Evolutionary conservation across 2,113 vertebrate genomes (phyloP), one percentile per base, ranked within the genome.

Genomic region (Trematomus loennbergii): DNA sequence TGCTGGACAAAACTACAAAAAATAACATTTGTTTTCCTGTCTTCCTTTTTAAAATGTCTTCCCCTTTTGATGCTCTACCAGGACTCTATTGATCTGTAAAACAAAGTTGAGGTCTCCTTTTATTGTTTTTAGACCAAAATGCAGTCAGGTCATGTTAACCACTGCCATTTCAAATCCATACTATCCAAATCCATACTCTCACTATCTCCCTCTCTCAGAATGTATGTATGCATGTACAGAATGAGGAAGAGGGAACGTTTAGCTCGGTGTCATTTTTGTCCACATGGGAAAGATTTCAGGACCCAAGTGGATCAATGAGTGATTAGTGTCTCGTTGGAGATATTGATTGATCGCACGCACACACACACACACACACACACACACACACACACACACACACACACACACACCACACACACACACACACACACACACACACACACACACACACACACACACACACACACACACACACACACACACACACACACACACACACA

Each of bases 291-390:
- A 5, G 20, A 55, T 60, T 36, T 36, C 52, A 5, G 0, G 29
- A 46, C 10, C 36, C 50, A 43, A 1, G 12, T 61, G 67, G 63
- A 72, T 83, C 82, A 79, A 85, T 89, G 50, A 72, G 67, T 84
- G 84, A 89, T 87, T 79, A 88, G 66, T 64, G 25, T 71, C 52
- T 80, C 57, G 72, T 36, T 71, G 62, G 69, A 65, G 25, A 18
- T 83, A 90, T 83, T 85, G 88, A 90, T 79, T 48, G 22, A 62
- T 8, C 53, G 29, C 63, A 43, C 74, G 48, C 12, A 29, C 65
- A 67, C 55, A 54, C 73, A 68, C 22, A 12, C 52, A 49, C 62
- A 3, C 3, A 3, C 36, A 36, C 36, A 7, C 36, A 36, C 36
- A 7, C 36, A 36, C 36, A 7, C 36, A 36, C 36, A 36, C 36